Percentiles rank a stretch among this genome's conserved stretches.
Evolutionary conservation across 2,888 invertebrate species (phyloP).

Genomic region (Bugulina stolonifera): DNA sequence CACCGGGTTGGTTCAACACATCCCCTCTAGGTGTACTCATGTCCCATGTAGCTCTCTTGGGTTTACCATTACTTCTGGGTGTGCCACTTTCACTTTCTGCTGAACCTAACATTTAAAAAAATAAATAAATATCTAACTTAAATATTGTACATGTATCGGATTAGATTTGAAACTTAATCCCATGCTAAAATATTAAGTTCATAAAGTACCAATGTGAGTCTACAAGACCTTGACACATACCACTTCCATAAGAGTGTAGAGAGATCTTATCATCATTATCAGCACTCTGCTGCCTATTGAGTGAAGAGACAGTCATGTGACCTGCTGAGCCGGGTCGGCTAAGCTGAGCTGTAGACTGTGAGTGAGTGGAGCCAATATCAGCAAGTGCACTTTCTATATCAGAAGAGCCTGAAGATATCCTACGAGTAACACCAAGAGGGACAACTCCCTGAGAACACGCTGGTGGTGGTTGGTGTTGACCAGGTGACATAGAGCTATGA

Average conservation of each 20-base stretch:
- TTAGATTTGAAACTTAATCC: no score
- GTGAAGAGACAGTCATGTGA: not conserved
- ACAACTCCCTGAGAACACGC: not conserved
- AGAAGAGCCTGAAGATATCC: constrained; percentile 8
- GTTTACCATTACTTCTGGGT: not conserved
- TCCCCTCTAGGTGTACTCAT: constrained; percentile 11
- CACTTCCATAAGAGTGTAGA: constrained; percentile 17
- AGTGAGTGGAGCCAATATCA: not conserved
- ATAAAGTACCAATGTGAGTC: not conserved
- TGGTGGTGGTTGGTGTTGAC: not conserved
- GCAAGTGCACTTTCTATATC: not conserved
- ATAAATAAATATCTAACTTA: no score
- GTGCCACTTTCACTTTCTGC: not conserved
- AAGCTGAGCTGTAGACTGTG: not conserved
- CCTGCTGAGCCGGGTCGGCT: not conserved
- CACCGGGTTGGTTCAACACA: constrained; percentile 12
- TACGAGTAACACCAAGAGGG: not conserved
- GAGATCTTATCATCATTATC: constrained; percentile 18
- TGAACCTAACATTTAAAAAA: no score
- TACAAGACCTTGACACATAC: no score
- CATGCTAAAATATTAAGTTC: no score
- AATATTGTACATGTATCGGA: no score
- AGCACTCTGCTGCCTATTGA: not conserved
- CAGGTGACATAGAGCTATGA: not conserved
- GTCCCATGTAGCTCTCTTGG: constrained; percentile 17